A percentile compares a stretch with the other conserved stretches of the same genome.
Evolutionary conservation across 2,113 vertebrate genomes (phyloP).

Genomic region (Oreotrochilus melanogaster): DNA sequence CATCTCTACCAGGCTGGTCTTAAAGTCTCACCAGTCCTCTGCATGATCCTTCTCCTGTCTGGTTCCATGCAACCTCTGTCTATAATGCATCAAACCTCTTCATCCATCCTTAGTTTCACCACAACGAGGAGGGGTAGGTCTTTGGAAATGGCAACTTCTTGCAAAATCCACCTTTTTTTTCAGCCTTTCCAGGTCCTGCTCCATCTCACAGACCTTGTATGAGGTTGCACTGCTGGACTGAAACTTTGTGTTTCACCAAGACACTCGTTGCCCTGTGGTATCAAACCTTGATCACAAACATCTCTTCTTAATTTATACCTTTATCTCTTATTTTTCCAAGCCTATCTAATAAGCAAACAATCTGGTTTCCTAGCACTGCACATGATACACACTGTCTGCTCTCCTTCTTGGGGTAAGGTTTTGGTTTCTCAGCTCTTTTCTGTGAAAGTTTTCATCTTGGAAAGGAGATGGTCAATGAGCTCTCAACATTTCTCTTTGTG

Average conservation of each 20-base stretch:
- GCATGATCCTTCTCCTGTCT: background rate
- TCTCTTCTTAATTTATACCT: background rate
- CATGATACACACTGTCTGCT: background rate
- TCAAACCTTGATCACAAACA: background rate
- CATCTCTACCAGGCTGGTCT: background rate
- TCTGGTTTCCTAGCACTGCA: background rate
- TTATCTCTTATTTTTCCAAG: background rate
- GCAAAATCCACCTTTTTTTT: background rate
- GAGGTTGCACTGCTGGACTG: background rate
- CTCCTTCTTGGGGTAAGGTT: background rate
- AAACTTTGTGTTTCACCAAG: background rate
- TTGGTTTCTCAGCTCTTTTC: background rate
- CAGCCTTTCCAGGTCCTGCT: background rate
- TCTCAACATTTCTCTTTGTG: background rate
- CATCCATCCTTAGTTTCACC: background rate
- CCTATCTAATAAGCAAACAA: background rate
- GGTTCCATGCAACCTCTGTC: background rate
- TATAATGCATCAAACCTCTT: background rate
- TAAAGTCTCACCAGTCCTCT: background rate
- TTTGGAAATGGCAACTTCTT: background rate
- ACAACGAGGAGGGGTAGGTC: background rate
- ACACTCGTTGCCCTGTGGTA: fast-evolving
- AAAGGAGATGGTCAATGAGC: background rate
- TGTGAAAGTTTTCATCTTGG: background rate
- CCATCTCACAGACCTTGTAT: background rate